Conservation (phyloP, 2,797 vertebrate genomes). For the Cheracebus regulus region DNA sequence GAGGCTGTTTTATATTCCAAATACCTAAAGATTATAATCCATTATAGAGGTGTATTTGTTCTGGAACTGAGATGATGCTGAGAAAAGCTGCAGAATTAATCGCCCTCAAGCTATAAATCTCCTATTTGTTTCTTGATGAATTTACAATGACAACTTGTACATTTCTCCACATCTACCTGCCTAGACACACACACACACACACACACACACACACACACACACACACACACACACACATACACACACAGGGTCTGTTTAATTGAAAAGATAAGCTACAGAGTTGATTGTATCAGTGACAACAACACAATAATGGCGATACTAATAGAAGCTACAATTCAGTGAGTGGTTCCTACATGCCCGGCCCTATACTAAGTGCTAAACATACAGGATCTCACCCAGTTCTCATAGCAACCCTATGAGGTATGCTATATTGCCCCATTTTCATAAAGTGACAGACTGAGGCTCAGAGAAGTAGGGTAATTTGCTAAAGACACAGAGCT, state of each 20-base stretch:
- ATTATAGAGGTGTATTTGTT: constrained; percentile 41
- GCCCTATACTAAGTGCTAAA: neutral
- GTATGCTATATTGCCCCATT: neutral
- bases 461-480: neutral
- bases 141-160: constrained; percentile 47
- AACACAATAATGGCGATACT: neutral
- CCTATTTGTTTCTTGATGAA: constrained; percentile 54
- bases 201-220: neutral
- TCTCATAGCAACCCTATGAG: neutral
- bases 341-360: neutral
- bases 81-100: constrained; percentile 48
- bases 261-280: neutral
- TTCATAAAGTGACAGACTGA: neutral
- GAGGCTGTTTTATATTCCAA: constrained; percentile 61
- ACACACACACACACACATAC: too few species aligned
- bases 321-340: neutral
- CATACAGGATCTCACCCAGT: neutral
- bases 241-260: neutral
- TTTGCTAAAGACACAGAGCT: neutral
- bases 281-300: neutral
- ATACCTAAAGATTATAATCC: constrained; percentile 60
- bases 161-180: neutral
- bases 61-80: constrained; percentile 17
- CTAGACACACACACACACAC: neutral
- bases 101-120: constrained; percentile 30